Evolutionary conservation across 2,113 vertebrate genomes (phyloP).

Genomic region (Rallus limicola): DNA sequence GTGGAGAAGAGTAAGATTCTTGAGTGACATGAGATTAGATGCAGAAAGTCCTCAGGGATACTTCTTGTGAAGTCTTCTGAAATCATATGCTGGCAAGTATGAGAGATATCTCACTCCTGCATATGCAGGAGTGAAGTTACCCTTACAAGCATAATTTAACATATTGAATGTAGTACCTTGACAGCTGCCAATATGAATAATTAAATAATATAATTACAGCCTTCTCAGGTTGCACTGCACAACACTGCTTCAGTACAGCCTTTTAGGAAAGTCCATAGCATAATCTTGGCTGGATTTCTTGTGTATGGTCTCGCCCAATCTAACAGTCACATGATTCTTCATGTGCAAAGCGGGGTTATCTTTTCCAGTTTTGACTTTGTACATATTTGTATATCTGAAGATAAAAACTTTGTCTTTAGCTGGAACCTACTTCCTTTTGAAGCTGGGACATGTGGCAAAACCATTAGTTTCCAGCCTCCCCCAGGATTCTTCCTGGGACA

Average conservation of each 20-base stretch:
- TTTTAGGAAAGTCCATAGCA: background rate
- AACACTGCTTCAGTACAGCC: background rate
- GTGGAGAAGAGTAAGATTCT: background rate
- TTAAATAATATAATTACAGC: background rate
- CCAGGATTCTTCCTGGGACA: background rate
- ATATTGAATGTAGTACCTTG: background rate
- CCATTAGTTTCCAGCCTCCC: background rate
- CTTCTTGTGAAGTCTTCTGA: background rate
- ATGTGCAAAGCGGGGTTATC: background rate
- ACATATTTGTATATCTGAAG: background rate
- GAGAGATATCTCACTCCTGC: background rate
- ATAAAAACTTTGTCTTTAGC: background rate
- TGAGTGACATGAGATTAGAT: background rate
- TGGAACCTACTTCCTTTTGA: background rate
- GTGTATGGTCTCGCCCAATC: background rate
- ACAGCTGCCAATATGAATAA: conserved; percentile 21
- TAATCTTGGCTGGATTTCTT: background rate
- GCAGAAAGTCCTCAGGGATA: background rate
- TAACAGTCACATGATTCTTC: background rate
- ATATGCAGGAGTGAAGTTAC: background rate
- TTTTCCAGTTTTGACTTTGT: background rate
- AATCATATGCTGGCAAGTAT: background rate
- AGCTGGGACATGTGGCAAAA: background rate
- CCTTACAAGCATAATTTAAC: conserved; percentile 17
- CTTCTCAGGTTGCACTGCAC: background rate